Percentiles rank a stretch among this genome's conserved stretches.
phyloP scores from a whole-genome alignment of 2,797 vertebrate species.

The Propithecus perrieri region DNA sequence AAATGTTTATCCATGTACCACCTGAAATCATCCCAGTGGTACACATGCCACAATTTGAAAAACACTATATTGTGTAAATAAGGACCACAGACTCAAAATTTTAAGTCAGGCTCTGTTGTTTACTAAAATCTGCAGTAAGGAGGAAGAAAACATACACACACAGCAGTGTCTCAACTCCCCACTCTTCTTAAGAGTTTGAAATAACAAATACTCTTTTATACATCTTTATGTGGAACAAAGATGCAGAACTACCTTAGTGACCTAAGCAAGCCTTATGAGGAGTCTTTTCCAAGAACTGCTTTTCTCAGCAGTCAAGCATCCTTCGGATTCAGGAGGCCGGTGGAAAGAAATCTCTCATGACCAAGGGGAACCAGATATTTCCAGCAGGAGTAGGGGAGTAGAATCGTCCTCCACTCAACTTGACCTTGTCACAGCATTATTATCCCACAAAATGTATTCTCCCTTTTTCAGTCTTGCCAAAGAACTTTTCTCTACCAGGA shows the following conservation, averaged over 20 bases:
- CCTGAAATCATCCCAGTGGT: neutral
- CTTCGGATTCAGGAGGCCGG: neutral
- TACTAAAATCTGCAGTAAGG: neutral
- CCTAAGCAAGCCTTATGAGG: neutral
- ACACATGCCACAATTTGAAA: neutral
- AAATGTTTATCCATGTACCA: neutral
- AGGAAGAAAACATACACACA: neutral
- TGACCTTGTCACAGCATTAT: neutral
- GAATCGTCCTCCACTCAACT: neutral
- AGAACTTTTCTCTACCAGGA: neutral
- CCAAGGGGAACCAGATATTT: neutral
- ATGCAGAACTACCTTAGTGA: neutral
- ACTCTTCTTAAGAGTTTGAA: neutral
- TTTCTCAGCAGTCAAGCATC: neutral
- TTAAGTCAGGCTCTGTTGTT: neutral
- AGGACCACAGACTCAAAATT: neutral
- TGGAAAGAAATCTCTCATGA: neutral
- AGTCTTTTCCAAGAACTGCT: neutral
- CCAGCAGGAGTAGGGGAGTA: neutral
- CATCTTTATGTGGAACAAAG: neutral
- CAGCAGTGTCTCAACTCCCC: neutral
- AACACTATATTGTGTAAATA: neutral
- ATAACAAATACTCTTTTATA: neutral
- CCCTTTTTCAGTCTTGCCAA: neutral
- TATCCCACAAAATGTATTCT: neutral